phyloP scores from a whole-genome alignment of 1,140 invertebrate species.

The Leptopilina boulardi region DNA sequence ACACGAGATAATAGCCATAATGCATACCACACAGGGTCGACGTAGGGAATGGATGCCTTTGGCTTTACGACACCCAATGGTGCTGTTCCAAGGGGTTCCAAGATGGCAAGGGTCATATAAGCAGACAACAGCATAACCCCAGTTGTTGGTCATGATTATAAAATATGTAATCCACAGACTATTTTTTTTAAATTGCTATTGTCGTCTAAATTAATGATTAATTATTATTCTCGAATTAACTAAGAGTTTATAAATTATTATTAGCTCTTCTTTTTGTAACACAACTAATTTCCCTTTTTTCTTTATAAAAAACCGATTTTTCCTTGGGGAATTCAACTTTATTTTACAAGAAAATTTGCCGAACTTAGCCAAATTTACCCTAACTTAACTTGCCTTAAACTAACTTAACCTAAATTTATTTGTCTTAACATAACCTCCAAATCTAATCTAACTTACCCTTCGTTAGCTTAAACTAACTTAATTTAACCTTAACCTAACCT shows the following conservation, averaged over 20 bases:
- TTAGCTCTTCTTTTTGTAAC: no score
- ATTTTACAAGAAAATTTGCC: no score
- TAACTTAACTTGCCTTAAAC: no score
- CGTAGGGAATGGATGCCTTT: slow-evolving; percentile 12
- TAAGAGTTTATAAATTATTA: not conserved
- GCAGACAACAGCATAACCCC: not conserved
- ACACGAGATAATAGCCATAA: slow-evolving; percentile 24
- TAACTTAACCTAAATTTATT: no score
- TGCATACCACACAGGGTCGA: slow-evolving; percentile 22
- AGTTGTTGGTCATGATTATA: not conserved
- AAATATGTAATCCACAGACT: not conserved
- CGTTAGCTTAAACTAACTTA: no score
- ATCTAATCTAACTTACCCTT: no score
- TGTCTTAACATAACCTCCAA: no score
- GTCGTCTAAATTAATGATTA: not conserved
- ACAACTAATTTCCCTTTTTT: no score
- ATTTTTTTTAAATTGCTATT: not conserved
- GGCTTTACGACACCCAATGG: slow-evolving; percentile 6
- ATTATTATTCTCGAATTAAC: not conserved
- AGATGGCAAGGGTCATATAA: slow-evolving; percentile 16
- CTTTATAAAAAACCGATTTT: no score
- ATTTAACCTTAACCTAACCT: no score
- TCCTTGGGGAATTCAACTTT: no score
- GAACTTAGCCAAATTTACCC: no score
- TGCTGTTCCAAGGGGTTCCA: slow-evolving; percentile 19